Percentiles rank a stretch among this genome's conserved stretches.
Conservation (phyloP, 2,113 vertebrate species). For the Sclerurus mexicanus region DNA sequence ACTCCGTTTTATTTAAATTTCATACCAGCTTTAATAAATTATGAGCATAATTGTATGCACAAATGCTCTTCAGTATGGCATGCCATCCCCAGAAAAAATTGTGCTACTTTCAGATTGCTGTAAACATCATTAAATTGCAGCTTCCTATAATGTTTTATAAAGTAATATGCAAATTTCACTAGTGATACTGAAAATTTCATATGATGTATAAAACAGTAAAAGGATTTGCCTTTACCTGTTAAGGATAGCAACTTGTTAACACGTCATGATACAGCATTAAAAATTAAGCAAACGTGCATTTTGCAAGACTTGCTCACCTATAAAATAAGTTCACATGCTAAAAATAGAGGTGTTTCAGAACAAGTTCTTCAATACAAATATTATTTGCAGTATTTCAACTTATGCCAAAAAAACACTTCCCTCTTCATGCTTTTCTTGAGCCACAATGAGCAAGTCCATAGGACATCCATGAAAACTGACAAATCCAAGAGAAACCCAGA, state of each 20-base stretch:
- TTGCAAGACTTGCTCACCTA: background rate
- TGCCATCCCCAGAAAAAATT: constrained; percentile 40
- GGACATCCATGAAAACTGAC: background rate
- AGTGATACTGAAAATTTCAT: background rate
- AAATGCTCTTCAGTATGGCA: constrained; percentile 56
- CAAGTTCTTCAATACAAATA: background rate
- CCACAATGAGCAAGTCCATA: rapidly evolving
- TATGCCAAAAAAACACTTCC: background rate
- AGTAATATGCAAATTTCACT: constrained; percentile 73
- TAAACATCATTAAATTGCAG: constrained; percentile 82
- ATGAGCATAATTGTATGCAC: constrained; percentile 58
- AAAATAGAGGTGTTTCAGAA: background rate
- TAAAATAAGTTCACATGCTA: background rate
- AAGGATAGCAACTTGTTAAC: background rate
- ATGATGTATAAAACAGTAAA: background rate
- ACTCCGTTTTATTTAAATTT: constrained; percentile 66
- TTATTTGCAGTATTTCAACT: background rate
- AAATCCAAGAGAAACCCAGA: background rate
- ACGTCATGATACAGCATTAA: background rate
- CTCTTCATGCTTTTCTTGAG: background rate
- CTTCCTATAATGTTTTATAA: constrained; percentile 76
- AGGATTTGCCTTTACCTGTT: background rate
- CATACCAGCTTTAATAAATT: constrained; percentile 70
- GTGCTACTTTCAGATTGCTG: constrained; percentile 64
- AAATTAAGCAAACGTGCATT: background rate